Percentiles rank a stretch among this genome's conserved stretches.
Conservation (phyloP, 2,888 invertebrate species). For the Dicycla oo region DNA sequence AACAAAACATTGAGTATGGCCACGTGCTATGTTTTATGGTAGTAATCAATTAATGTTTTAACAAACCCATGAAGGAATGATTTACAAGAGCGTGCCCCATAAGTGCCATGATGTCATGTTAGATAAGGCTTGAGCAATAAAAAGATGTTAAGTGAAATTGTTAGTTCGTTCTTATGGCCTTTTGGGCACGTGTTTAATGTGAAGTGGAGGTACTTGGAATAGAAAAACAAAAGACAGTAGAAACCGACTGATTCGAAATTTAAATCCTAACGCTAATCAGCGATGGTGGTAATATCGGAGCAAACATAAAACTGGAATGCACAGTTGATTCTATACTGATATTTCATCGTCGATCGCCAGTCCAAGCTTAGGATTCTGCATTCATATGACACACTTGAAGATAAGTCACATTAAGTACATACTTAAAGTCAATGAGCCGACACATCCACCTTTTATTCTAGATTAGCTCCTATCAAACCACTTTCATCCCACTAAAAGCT, state of each 20-base stretch:
- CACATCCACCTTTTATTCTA: conserved; percentile 37
- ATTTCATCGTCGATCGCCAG: not conserved
- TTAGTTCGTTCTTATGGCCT: conserved; percentile 17
- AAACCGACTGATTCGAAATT: not conserved
- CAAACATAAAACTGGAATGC: not conserved
- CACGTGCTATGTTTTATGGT: conserved; percentile 74
- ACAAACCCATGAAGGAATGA: conserved; percentile 67
- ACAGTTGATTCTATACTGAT: not conserved
- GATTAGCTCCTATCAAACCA: conserved; percentile 49
- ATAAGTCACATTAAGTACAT: conserved; percentile 48
- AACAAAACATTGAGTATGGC: conserved; percentile 67
- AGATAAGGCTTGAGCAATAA: conserved; percentile 60
- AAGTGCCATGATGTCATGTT: conserved; percentile 66
- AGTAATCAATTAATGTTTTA: conserved; percentile 70
- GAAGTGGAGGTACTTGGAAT: not conserved
- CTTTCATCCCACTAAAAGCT: conserved; percentile 63
- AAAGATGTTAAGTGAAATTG: conserved; percentile 46
- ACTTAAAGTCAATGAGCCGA: conserved; percentile 46
- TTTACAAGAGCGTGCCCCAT: conserved; percentile 65
- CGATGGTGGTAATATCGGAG: not conserved
- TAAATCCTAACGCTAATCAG: not conserved
- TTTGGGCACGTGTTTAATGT: conserved; percentile 49
- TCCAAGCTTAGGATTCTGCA: conserved; percentile 27
- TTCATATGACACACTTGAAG: conserved; percentile 35
- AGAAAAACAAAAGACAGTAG: conserved; percentile 2